phyloP scores from a whole-genome alignment of 2,797 vertebrate genomes.

The Malacoctenus gilli region DNA sequence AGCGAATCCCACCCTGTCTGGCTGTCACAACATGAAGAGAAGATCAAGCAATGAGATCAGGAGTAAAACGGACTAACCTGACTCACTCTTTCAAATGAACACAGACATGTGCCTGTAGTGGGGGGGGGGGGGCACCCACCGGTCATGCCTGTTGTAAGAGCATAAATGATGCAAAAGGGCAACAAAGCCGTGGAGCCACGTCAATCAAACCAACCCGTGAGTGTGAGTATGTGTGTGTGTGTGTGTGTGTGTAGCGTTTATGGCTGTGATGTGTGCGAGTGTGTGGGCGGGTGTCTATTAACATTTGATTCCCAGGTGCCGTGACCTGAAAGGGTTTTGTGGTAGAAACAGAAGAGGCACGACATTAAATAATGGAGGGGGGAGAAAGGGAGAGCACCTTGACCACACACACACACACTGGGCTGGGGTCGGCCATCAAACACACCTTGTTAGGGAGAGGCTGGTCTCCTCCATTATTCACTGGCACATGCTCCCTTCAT shows the following conservation, averaged over 20 bases:
- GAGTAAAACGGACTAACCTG: constrained; percentile 44
- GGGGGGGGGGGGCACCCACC: constrained; percentile 41
- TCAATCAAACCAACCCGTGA: constrained; percentile 47
- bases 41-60: constrained; percentile 30
- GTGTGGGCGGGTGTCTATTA: constrained; percentile 54
- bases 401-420: constrained; percentile 27
- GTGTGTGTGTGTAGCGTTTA: constrained; percentile 25
- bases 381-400: constrained; percentile 56
- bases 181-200: constrained; percentile 47
- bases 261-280: constrained; percentile 24
- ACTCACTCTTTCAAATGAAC: constrained; percentile 40
- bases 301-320: constrained; percentile 69
- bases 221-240: constrained; percentile 9
- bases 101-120: constrained; percentile 29
- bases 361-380: constrained; percentile 70
- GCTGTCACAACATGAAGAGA: constrained; percentile 26
- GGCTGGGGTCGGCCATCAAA: constrained; percentile 65
- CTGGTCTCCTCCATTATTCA: constrained; percentile 73
- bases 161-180: constrained; percentile 61
- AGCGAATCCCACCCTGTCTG: too few relatives aligned
- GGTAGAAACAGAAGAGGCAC: constrained; percentile 58
- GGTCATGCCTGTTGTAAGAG: constrained; percentile 42
- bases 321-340: constrained; percentile 71
- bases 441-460: constrained; percentile 69
- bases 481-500: constrained; percentile 53